Base-by-base conservation (phyloP, 2,888 invertebrate genomes). In the Drosophila incognita region DNA sequence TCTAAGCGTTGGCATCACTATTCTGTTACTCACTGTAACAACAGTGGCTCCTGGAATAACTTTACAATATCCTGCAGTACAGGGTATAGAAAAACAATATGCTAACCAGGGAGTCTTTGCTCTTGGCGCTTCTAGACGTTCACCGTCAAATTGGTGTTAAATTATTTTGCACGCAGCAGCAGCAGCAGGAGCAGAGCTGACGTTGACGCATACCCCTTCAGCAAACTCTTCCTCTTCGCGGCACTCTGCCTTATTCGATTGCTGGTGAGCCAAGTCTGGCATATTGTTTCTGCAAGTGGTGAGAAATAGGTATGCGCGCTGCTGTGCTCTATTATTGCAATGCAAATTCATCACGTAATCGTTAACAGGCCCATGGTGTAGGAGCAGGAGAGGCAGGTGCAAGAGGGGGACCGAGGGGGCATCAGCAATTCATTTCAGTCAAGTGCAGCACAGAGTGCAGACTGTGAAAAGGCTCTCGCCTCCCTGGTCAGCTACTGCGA, bases 301-400 rank as follows among this genome's bases (percentile, higher is more conserved):
- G 11, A 46, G 24, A 24, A 60, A 21, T 36, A 49, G 56, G 62
- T 59, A 63, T 51, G 66, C 51, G 49, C 48, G 56, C 53, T n/a
- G 54, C 52, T 27, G 56, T 36, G 49, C 69, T 52, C 76, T 77
- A 74, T 79, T 80, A 86, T 83, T 81, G 83, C 83, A 87, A 83
- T 83, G 83, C 83, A 83, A 83, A 83, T 83, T 83, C 87, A 83
- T 83, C 83, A 83, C 87, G 83, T 83, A 84, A 83, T 83, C 83
- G 83, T 84, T 83, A 82, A 83, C 82, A 83, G 82, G 81, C 87
- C 81, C 59, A 27, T 21, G 33, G 48, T 13, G 21, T 33, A 59
- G 67, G 40, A 36, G 10, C 11, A 33, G 33, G 11, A 29, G 49
- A 24, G 48, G 60, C 27, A 46, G 24, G 8, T 15, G 24, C 24